phyloP scores from a whole-genome alignment of 2,888 invertebrate genomes.

The Epistrophella euchroma region DNA sequence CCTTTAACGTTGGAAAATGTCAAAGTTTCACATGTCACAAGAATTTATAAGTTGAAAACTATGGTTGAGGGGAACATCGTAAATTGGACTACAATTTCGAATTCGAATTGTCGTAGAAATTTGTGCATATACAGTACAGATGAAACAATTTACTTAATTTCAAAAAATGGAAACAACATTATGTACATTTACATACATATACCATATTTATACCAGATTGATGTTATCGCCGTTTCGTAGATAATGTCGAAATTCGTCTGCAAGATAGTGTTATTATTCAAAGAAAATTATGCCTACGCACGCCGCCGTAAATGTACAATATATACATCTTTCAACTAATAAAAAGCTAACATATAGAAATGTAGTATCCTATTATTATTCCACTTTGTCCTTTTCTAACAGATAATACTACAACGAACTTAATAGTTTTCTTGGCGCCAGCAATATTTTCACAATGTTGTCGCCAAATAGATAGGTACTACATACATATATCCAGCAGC shows the following conservation, averaged over 20 bases:
- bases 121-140: too few relatives aligned
- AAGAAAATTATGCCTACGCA: constrained; percentile 21
- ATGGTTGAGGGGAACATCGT: too few relatives aligned
- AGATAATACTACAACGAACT: constrained; percentile 18
- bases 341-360: constrained; percentile 1
- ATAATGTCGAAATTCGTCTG: constrained; percentile 6
- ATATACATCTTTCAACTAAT: neutral
- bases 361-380: neutral
- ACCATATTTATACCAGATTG: neutral
- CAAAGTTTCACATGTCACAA: too few relatives aligned
- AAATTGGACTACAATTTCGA: too few relatives aligned
- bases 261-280: constrained; percentile 26
- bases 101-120: too few relatives aligned
- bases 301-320: too few relatives aligned
- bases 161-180: neutral
- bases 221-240: neutral
- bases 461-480: constrained; percentile 32
- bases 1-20: too few relatives aligned
- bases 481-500: neutral
- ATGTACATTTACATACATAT: neutral
- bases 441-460: constrained; percentile 42
- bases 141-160: neutral
- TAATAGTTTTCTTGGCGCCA: constrained; percentile 64
- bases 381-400: neutral
- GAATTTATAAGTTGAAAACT: too few relatives aligned